Evolutionary conservation across 2,888 invertebrate species (phyloP), one percentile per base, ranked within the genome.

Genomic region (Caenorhabditis sp.): DNA sequence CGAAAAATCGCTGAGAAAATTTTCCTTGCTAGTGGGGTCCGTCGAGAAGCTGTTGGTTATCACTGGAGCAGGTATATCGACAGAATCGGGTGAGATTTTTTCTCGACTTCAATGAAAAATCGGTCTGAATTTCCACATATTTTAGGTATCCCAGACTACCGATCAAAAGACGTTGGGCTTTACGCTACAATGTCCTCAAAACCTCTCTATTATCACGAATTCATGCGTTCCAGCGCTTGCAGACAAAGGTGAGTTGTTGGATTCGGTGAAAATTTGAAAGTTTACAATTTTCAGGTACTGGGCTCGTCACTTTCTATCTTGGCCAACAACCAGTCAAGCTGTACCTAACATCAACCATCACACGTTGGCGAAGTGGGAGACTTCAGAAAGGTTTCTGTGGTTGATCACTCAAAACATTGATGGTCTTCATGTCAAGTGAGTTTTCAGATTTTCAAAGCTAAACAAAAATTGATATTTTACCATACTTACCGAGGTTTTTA

Each of bases 61-160:
- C 59, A 96, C 96, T 70, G 98, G 98, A n/a, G 98, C 98, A 87
- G 98, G 98, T 35, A 95, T 98, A 89, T 98, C 98, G 0, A 98
- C 98, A 1, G 98, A 98, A 94, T 96, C 96, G 92, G 91, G 90
- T 90, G 1, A 26, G 26, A 31, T 14, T 24, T 75, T 35, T 47
- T 12, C 12, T 0, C 0, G 19, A 26, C 24, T 54, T 26, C 49
- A 22, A n/a, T 44, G 19, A 35, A 12, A 58, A 31, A n/a, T n/a
- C 19, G 19, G 66, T 19, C 24, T 47, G 12, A 38, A 2, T n/a
- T n/a, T n/a, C n/a, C n/a, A n/a, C n/a, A n/a, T 2, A 12, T 61
- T 87, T 51, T 49, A 90, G 97, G 97, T 76, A 96, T 97, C 91
- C 97, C 97, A 6, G 91, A 91, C 80, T 91, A 91, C 73, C 87